Percentiles rank a stretch among this genome's conserved stretches.
phyloP scores from a whole-genome alignment of 2,888 invertebrate species.

The Drosophila mulleri region DNA sequence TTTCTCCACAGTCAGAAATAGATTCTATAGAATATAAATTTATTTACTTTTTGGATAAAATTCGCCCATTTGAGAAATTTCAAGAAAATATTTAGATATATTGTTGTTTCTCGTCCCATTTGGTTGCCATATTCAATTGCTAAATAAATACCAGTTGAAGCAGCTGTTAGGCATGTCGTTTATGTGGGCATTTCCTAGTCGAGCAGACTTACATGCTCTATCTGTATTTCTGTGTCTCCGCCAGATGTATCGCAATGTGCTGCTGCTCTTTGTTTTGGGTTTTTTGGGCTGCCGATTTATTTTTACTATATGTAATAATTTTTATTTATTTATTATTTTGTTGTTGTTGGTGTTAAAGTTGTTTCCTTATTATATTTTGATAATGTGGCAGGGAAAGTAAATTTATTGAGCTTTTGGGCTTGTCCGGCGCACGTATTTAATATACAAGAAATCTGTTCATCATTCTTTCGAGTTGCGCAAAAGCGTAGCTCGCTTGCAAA shows the following conservation, averaged over 20 bases:
- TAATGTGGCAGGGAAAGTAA: slow-evolving; percentile 42
- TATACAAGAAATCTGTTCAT: slow-evolving; percentile 21
- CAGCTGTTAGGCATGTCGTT: not conserved
- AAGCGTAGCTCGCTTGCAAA: slow-evolving; percentile 15
- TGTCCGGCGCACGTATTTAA: slow-evolving; percentile 23
- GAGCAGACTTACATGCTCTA: not conserved
- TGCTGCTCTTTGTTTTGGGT: slow-evolving; percentile 15
- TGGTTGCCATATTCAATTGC: not conserved
- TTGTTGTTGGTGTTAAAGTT: not conserved
- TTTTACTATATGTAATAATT: slow-evolving; percentile 24
- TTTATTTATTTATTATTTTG: slow-evolving; percentile 5
- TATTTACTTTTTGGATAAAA: not conserved
- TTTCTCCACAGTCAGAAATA: not conserved
- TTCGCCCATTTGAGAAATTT: not conserved
- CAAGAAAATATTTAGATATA: not conserved
- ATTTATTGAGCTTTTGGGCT: slow-evolving; percentile 40
- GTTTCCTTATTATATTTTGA: slow-evolving; percentile 9
- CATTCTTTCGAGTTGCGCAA: slow-evolving; percentile 37
- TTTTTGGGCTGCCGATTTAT: slow-evolving; percentile 31
- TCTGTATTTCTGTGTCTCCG: slow-evolving; percentile 7
- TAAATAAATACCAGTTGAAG: not conserved
- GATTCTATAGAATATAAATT: not conserved
- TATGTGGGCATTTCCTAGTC: slow-evolving; percentile 2
- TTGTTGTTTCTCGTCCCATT: not conserved
- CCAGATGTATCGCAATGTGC: slow-evolving; percentile 1